phyloP scores from a whole-genome alignment of 2,888 invertebrate genomes.

The Strigamia crassipes region DNA sequence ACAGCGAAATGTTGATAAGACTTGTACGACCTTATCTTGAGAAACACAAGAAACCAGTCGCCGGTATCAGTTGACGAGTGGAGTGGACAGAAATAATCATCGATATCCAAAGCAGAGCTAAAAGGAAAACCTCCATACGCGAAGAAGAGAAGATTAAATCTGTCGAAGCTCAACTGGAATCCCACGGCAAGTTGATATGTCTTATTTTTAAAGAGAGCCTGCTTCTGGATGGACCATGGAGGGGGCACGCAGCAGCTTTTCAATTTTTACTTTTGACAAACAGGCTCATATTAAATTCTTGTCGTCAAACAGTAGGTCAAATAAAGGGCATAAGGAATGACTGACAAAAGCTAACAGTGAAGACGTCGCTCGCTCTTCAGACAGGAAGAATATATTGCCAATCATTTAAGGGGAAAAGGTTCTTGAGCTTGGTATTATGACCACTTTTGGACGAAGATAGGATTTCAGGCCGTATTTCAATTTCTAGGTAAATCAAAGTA shows the following conservation, averaged over 20 bases:
- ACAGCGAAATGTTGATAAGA: conserved; percentile 9
- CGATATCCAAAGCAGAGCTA: conserved; percentile 11
- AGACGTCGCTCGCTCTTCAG: neutral
- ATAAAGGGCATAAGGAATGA: neutral
- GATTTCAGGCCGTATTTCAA: no score
- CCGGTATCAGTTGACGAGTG: neutral
- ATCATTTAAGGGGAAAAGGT: neutral
- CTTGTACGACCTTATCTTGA: conserved; percentile 6
- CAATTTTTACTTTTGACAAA: conserved; percentile 28
- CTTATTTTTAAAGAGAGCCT: conserved; percentile 1
- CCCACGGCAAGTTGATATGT: conserved; percentile 26
- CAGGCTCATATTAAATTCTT: conserved; percentile 31
- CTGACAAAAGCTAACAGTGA: neutral
- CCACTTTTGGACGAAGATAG: no score
- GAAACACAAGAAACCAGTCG: conserved; percentile 10
- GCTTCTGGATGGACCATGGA: neutral
- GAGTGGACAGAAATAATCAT: neutral
- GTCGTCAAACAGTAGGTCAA: conserved; percentile 2
- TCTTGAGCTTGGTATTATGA: neutral
- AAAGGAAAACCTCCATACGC: no score
- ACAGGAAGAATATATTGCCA: conserved; percentile 15
- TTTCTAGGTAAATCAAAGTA: no score
- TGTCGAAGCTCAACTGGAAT: neutral
- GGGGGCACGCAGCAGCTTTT: neutral
- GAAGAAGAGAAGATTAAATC: neutral